Conservation (phyloP, 2,113 vertebrate species). For the Pogonocichla stellata region DNA sequence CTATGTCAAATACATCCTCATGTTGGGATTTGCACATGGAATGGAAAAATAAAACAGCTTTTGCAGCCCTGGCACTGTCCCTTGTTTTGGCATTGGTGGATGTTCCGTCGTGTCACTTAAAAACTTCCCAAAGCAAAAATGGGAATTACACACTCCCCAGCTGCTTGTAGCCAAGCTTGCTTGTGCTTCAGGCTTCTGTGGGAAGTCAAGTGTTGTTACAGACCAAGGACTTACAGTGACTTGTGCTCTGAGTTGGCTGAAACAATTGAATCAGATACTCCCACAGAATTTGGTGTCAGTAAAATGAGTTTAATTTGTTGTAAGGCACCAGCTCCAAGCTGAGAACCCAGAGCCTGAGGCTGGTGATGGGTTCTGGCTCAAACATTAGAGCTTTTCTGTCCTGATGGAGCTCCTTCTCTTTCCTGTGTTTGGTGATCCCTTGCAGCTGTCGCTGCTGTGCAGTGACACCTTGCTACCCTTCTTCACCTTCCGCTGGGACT, state of each 20-base stretch:
- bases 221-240: neutral
- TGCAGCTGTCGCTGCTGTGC: neutral
- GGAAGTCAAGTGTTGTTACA: neutral
- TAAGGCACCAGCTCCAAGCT: neutral
- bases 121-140: neutral
- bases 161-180: neutral
- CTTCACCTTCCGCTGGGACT: conserved; percentile 60
- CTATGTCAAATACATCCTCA: neutral
- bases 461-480: conserved; percentile 9
- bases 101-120: neutral
- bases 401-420: neutral
- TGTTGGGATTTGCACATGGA: neutral
- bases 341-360: no score
- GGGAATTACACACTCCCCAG: accelerated
- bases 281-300: neutral
- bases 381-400: neutral
- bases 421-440: accelerated
- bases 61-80: neutral
- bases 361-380: neutral
- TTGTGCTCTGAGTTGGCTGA: neutral
- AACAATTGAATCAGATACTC: neutral
- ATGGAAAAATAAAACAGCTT: conserved; percentile 23
- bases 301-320: neutral
- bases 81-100: neutral
- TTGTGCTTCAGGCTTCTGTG: neutral